Evolutionary conservation across 2,113 vertebrate species (phyloP).

Genomic region (Myotis brandtii): DNA sequence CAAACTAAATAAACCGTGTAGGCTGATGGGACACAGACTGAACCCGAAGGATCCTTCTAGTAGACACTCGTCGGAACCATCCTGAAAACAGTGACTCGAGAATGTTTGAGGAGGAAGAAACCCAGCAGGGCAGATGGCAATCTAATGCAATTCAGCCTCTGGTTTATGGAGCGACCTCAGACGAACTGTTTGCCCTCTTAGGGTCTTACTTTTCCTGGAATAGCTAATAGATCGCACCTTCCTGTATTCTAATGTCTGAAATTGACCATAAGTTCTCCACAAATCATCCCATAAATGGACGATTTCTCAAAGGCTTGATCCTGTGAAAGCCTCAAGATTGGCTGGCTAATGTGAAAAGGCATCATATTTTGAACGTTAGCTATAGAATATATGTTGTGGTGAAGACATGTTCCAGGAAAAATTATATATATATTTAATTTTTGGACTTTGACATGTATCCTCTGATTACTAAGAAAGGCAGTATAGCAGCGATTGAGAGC

Average conservation of each 20-base stretch:
- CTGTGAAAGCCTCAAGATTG: background rate
- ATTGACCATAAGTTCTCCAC: background rate
- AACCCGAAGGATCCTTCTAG: background rate
- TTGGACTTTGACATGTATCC: background rate
- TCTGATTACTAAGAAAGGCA: background rate
- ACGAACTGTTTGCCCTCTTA: background rate
- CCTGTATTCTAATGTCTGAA: background rate
- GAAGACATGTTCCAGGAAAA: background rate
- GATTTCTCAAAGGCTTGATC: background rate
- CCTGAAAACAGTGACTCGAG: background rate
- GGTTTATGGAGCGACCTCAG: background rate
- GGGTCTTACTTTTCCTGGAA: background rate
- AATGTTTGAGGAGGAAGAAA: background rate
- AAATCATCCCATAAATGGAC: background rate
- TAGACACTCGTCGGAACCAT: background rate
- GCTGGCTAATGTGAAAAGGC: background rate
- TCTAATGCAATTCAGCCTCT: background rate
- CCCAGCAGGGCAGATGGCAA: background rate
- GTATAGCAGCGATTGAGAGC: background rate
- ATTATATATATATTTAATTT: background rate
- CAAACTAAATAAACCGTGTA: background rate
- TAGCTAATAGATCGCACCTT: background rate
- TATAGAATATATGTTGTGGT: background rate
- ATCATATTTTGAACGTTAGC: background rate
- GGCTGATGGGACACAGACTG: background rate